Evolutionary conservation across 30 jellyfish, hydroid and myxozoan species (phyloP), one percentile per base, ranked within the genome.

Genomic region (Pseudorhiza aurosa): DNA sequence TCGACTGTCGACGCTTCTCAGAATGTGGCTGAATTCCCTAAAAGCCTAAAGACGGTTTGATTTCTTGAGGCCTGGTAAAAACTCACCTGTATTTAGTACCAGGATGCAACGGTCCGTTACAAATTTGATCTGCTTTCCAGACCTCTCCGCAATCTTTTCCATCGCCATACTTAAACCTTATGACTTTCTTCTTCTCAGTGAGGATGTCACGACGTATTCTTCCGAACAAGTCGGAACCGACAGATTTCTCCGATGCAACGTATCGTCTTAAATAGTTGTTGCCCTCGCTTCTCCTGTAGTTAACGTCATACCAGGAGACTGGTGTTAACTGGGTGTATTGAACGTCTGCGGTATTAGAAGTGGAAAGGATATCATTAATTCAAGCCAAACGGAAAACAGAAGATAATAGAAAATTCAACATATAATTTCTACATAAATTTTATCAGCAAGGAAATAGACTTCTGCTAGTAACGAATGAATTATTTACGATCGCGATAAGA

Each of bases 91-190:
- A 77, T 27, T 59, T 59, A 35, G 51, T 60, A 11, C 73, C 72
- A 3, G 89, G 89, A 46, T 33, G 49, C 81, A 77, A 31, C 2
- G 89, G 89, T 46, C 89, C 89, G 46, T 77, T 77, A 35, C 89
- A 77, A 25, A 77, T 65, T 29, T 30, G 8, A 63, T 63, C 29
- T 1, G 82, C 72, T n/a, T 63, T 60, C 89, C 89, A 77, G 0
- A 77, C 35, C 63, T 77, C 74, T 7, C 50, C 76, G 18, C 89
- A 77, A 28, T 65, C 73, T 29, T 44, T 22, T 17, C 46, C 89
- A 15, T 18, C 74, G 8, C 89, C 89, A 45, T 39, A 77, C 6
- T 27, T 59, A 39, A 77, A 77, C 28, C 32, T 12, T 12, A 77
- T n/a, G 14, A 4, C 17, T 9, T 25, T 36, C 18, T 44, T 32